Base-by-base conservation (phyloP, 2,888 invertebrate species). In the Syritta pipiens region DNA sequence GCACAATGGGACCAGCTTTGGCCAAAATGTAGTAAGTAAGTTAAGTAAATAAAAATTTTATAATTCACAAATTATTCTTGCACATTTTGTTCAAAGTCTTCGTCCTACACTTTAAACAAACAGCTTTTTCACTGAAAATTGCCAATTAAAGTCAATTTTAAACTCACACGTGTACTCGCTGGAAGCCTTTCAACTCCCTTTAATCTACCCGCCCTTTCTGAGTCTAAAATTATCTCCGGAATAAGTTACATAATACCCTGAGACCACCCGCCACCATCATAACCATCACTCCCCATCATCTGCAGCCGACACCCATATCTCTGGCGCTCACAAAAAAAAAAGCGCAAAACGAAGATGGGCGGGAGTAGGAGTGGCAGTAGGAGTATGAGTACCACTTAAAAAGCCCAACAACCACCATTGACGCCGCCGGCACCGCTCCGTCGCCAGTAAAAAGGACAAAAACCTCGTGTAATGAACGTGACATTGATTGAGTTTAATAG, bases 401-500 rank as follows among this genome's bases (percentile, higher is more conserved):
- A 57, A n/a, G n/a, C n/a, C n/a, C n/a, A n/a, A n/a, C n/a, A n/a
- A n/a, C n/a, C n/a, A n/a, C n/a, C n/a, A n/a, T n/a, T n/a, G 48
- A 4, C 24, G 7, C 42, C 24, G n/a, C 30, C 20, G 12, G 1
- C 49, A 6, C 7, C 9, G 7, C 9, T 3, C 24, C 3, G 0
- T 4, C 17, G 35, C 17, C 37, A 37, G 57, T 48, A 2, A 74
- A 79, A 79, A 74, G 74, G 72, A 62, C 60, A 79, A 51, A 67
- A 68, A 42, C 40, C 51, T 20, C 20, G 28, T 46, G 40, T 57
- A 57, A 68, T 68, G 74, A 74, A 79, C 79, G 74, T 79, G 79
- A 79, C 79, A 79, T 79, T 79, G 79, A 79, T 79, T 79, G 74
- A 79, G 79, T 79, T 72, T 71, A 77, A 65, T 65, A 77, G 65